Conservation (phyloP, 2,888 invertebrate genomes). For the Microchrysa polita region DNA sequence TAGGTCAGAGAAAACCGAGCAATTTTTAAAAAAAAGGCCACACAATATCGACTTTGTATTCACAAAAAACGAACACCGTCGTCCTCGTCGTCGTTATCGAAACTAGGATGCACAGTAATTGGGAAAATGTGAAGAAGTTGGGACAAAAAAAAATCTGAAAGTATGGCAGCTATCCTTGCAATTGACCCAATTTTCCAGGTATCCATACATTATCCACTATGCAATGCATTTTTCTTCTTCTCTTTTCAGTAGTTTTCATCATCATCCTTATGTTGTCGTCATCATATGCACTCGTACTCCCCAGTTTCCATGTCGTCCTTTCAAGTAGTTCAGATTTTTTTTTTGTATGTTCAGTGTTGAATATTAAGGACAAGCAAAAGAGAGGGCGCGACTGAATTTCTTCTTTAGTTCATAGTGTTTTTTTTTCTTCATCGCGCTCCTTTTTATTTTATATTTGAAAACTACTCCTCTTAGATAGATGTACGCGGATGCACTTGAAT, state of each 20-base stretch:
- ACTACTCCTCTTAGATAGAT: background rate
- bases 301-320: background rate
- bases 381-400: constrained; percentile 11
- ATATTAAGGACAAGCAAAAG: constrained; percentile 1
- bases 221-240: background rate
- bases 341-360: background rate
- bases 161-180: constrained; percentile 29
- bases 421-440: background rate
- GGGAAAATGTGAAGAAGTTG: background rate
- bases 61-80: too few species aligned
- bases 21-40: too few species aligned
- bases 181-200: constrained; percentile 30
- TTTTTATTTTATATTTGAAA: background rate
- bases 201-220: background rate
- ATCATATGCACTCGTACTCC: background rate
- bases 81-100: too few species aligned
- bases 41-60: too few species aligned
- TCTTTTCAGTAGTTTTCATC: background rate
- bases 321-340: background rate
- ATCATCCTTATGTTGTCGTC: background rate
- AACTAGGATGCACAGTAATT: constrained; percentile 11
- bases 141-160: constrained; percentile 16
- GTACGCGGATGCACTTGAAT: constrained; percentile 14
- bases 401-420: too few species aligned
- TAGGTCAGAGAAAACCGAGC: too few species aligned